phyloP scores from a whole-genome alignment of 2,888 invertebrate genomes.

The Brachynemurus nebulosus region DNA sequence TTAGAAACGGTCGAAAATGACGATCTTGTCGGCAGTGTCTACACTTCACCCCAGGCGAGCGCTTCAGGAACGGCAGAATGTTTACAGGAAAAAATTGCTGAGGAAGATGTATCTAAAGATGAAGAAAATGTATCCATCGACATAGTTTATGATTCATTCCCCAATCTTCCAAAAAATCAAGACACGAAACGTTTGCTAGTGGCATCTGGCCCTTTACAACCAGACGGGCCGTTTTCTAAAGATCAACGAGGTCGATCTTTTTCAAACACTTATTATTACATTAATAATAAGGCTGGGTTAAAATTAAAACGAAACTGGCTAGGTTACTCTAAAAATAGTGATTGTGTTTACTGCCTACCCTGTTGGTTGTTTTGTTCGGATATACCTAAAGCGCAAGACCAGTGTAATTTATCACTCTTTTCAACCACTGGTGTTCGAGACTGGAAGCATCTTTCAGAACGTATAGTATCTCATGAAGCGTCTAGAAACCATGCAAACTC shows the following conservation, averaged over 20 bases:
- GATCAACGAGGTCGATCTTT: slow-evolving; percentile 17
- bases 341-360: slow-evolving; percentile 14
- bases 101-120: no score
- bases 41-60: no score
- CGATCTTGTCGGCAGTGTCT: no score
- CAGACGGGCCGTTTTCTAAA: slow-evolving; percentile 6
- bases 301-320: slow-evolving; percentile 13
- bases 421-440: slow-evolving; percentile 10
- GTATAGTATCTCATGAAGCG: slow-evolving; percentile 11
- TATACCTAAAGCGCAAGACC: no score
- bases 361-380: no score
- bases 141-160: not conserved
- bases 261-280: slow-evolving; percentile 16
- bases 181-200: not conserved
- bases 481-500: slow-evolving; percentile 11
- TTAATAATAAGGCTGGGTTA: slow-evolving; percentile 14
- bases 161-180: not conserved
- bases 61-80: no score
- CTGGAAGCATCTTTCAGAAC: slow-evolving; percentile 14
- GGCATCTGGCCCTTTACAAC: slow-evolving; percentile 4
- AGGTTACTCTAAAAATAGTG: slow-evolving; percentile 14
- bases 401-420: no score
- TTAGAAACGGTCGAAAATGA: no score
- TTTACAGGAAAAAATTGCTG: no score
- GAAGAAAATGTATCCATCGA: no score